Evolutionary conservation across 2,888 invertebrate species (phyloP), one percentile per base, ranked within the genome.

Genomic region (Rhyacophila evoluta): DNA sequence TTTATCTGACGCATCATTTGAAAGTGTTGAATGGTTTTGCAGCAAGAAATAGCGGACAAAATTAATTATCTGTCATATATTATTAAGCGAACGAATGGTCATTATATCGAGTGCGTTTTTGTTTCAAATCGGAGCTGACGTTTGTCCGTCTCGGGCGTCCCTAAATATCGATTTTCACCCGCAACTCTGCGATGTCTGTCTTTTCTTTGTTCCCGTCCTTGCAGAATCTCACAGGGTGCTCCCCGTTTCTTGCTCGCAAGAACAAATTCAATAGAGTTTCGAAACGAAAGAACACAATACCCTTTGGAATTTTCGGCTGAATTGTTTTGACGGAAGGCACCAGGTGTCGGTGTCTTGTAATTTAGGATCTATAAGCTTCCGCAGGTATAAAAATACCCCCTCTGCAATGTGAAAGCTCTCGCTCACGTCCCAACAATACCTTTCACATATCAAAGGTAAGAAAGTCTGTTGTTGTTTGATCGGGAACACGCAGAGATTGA

Each of bases 101-200:
- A 33, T 33, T 33, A 6, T 33, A 33, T 33, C 6, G 29, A 4
- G 29, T 33, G 29, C 29, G 29, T 55, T 39, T 55, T 55, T 55
- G 55, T 55, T 55, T 19, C 55, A 12, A 55, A 19, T 55, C 19
- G 55, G 55, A 10, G 15, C 19, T 55, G 55, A 55, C 19, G 55
- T 15, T 55, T 55, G 29, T 55, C 10, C 55, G 55, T 55, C 55
- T 55, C 19, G 25, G 12, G 55, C 55, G 55, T 10, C 55, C 55
- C 55, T 19, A 55, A 55, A 55, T 55, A 55, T 55, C 55, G 55
- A 55, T 55, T 55, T 55, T 55, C 55, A n/a, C 55, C 55, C 55
- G 19, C 55, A 10, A 8, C 25, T 10, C 55, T 55, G 55, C 55
- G 55, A 55, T 55, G 19, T 55, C 55, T 55, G 55, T 55, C 55